phyloP scores from a whole-genome alignment of 2,113 vertebrate species.

The Peromyscus maniculatus region DNA sequence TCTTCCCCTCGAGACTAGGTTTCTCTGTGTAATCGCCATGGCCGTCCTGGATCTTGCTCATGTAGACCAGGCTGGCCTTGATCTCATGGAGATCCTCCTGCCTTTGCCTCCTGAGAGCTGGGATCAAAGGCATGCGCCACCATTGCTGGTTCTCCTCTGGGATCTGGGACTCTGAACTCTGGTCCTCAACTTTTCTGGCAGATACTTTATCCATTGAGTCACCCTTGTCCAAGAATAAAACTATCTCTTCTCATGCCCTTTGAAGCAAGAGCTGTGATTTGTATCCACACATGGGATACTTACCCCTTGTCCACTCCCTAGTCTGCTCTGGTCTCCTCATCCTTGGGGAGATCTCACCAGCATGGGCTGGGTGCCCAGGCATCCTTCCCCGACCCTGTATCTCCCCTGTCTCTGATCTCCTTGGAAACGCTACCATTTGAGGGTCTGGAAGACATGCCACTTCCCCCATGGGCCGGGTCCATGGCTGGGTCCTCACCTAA shows the following conservation, averaged over 20 bases:
- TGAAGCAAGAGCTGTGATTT: background rate
- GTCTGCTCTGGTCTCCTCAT: background rate
- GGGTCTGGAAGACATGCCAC: background rate
- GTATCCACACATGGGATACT: background rate
- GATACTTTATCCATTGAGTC: background rate
- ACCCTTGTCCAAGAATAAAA: background rate
- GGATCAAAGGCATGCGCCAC: too few relatives aligned
- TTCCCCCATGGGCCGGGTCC: too few relatives aligned
- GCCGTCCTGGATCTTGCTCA: too few relatives aligned
- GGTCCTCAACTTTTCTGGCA: background rate
- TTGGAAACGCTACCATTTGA: background rate
- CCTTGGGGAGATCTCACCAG: background rate
- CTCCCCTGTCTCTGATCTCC: background rate
- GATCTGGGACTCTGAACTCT: background rate
- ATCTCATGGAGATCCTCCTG: too few relatives aligned
- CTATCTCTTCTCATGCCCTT: background rate
- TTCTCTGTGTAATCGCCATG: too few relatives aligned
- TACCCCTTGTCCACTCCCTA: background rate
- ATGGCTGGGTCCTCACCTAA: background rate
- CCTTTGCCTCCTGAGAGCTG: too few relatives aligned
- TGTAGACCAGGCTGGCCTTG: too few relatives aligned
- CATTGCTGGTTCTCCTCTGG: background rate
- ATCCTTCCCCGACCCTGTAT: background rate
- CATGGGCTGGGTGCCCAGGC: background rate
- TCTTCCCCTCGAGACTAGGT: background rate